Evolutionary conservation across 2,113 vertebrate species (phyloP).

Genomic region (Cervus canadensis): DNA sequence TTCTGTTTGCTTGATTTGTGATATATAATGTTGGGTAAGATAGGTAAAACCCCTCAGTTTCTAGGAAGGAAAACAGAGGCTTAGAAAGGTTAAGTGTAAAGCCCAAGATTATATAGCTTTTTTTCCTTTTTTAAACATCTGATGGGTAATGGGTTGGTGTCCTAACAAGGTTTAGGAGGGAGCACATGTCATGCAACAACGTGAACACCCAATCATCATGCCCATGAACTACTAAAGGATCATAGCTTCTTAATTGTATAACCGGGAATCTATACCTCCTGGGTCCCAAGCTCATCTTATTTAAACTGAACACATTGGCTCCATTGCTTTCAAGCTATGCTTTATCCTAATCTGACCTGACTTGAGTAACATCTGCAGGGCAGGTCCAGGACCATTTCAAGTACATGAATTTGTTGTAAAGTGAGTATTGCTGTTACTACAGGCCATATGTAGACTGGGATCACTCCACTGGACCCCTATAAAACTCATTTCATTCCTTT

Average conservation of each 20-base stretch:
- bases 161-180: too few relatives aligned
- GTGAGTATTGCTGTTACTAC: background rate
- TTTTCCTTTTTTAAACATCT: too few relatives aligned
- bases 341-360: background rate
- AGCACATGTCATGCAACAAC: too few relatives aligned
- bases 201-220: too few relatives aligned
- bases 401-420: background rate
- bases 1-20: too few relatives aligned
- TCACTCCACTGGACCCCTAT: background rate
- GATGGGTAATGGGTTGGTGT: too few relatives aligned
- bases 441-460: background rate
- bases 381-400: background rate
- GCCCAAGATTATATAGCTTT: too few relatives aligned
- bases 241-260: background rate
- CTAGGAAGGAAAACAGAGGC: too few relatives aligned
- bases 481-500: background rate
- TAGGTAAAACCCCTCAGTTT: too few relatives aligned
- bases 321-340: background rate
- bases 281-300: background rate
- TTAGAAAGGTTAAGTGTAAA: too few relatives aligned
- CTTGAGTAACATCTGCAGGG: background rate
- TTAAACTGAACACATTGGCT: background rate
- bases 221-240: too few relatives aligned
- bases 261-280: background rate
- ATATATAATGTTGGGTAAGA: too few relatives aligned